Conservation (phyloP, 2,797 vertebrate genomes). For the Protosalanx chinensis region DNA sequence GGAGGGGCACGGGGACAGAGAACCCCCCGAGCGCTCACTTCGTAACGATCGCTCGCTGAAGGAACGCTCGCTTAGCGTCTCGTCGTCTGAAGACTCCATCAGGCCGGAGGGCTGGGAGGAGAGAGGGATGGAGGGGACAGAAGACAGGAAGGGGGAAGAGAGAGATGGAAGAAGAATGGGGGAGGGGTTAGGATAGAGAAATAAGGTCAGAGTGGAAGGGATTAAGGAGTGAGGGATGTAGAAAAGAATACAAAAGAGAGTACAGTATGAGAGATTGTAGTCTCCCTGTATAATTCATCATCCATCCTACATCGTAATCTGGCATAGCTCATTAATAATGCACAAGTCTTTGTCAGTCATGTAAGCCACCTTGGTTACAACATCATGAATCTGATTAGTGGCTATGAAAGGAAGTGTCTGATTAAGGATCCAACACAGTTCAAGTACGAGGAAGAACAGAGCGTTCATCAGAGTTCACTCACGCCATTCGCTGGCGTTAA, state of each 20-base stretch:
- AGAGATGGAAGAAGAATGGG: slow-evolving; percentile 9
- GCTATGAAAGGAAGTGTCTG: neutral
- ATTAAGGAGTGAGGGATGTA: slow-evolving; percentile 4
- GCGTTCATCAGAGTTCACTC: neutral
- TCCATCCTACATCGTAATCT: slow-evolving; percentile 26
- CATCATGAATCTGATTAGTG: neutral
- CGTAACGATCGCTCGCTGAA: slow-evolving; percentile 92
- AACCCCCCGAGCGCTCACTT: slow-evolving; percentile 90
- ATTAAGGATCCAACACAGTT: neutral
- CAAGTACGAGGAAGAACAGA: neutral
- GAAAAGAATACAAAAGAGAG: too few species aligned
- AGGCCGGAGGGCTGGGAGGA: slow-evolving; percentile 48
- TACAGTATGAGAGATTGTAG: slow-evolving; percentile 16
- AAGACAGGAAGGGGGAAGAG: neutral
- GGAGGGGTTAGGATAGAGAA: slow-evolving; percentile 26
- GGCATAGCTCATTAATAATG: slow-evolving; percentile 44
- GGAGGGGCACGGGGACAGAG: slow-evolving; percentile 86
- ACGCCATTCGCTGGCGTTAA: neutral
- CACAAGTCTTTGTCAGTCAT: slow-evolving; percentile 20
- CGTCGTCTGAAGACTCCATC: slow-evolving; percentile 97
- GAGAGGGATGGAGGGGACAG: slow-evolving; percentile 10
- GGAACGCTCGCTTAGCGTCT: slow-evolving; percentile 93
- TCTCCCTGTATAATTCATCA: slow-evolving; percentile 58
- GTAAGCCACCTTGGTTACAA: slow-evolving; percentile 18
- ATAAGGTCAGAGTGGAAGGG: slow-evolving; percentile 42